phyloP scores from a whole-genome alignment of 2,888 invertebrate species.

The Eilema sororculum region DNA sequence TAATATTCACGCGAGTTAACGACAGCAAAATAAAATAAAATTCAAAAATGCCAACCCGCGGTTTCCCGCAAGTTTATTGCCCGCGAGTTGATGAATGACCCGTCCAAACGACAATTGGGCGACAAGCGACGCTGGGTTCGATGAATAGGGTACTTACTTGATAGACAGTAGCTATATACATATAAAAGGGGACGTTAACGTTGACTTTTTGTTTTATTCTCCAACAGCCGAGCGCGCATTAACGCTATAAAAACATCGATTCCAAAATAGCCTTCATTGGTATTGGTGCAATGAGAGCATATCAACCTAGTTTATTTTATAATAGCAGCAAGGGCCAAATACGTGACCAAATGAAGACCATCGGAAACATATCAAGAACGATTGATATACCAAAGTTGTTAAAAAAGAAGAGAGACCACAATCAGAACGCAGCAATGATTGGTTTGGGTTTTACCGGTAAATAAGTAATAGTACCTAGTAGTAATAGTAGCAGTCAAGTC shows the following conservation, averaged over 20 bases:
- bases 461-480: not conserved
- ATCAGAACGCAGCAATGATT: not conserved
- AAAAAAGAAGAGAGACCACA: not conserved
- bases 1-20: too few relatives aligned
- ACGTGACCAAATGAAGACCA: slow-evolving; percentile 2
- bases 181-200: not conserved
- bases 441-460: not conserved
- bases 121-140: too few relatives aligned
- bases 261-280: slow-evolving; percentile 6
- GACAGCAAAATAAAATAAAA: too few relatives aligned
- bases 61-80: too few relatives aligned
- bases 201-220: not conserved
- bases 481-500: too few relatives aligned
- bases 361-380: not conserved
- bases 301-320: not conserved
- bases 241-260: not conserved
- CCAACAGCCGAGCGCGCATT: not conserved
- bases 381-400: not conserved
- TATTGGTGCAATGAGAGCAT: slow-evolving; percentile 10
- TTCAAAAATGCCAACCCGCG: too few relatives aligned
- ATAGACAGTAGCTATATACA: not conserved
- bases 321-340: not conserved
- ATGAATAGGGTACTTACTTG: not conserved
- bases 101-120: too few relatives aligned
- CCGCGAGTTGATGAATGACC: too few relatives aligned